Evolutionary conservation across 2,888 invertebrate species (phyloP), one percentile per base, ranked within the genome.

Genomic region (Hydrotaea cyrtoneurina): DNA sequence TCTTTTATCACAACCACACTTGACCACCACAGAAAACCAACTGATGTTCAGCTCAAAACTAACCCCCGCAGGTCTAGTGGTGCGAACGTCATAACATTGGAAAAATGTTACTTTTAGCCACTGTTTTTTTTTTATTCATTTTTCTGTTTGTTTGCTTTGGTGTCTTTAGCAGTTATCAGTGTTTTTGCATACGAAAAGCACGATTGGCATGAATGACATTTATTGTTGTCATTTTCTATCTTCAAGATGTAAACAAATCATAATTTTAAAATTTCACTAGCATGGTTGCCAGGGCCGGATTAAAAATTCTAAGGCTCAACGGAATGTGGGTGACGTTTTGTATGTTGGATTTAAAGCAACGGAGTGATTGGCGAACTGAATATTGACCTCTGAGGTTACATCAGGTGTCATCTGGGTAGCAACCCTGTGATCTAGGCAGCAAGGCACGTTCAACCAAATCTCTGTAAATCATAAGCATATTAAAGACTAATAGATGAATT

Each of bases 201-300:
- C 19, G 19, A n/a, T 31, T 53, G 59, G 26, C 46, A 73, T 78
- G 82, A 75, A 75, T 82, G 36, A 72, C 75, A 55, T 72, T 7
- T 19, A 13, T 77, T 77, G 50, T 80, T 77, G 46, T 80, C 23
- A 55, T 62, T 26, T 66, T 69, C 1, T 10, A 2, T 39, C 39
- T 39, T 69, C 13, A 26, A 17, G 53, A 53, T 31, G 53, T 72
- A 72, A 72, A 53, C 26, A 72, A 53, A 72, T 15, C 46, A 31
- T 55, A 21, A 59, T 23, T 59, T 59, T 59, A 26, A 15, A 59
- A 59, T 59, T 59, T 59, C 59, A 23, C 59, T 15, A 50, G 50
- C 1, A n/a, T 50, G 50, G 50, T 15, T 15, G 50, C 31, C 31
- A 31, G 31, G 7, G 31, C 7, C 31, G 31, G 31, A 31, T 2